Base-by-base conservation (phyloP, 2,113 vertebrate species). In the Daboia siamensis region DNA sequence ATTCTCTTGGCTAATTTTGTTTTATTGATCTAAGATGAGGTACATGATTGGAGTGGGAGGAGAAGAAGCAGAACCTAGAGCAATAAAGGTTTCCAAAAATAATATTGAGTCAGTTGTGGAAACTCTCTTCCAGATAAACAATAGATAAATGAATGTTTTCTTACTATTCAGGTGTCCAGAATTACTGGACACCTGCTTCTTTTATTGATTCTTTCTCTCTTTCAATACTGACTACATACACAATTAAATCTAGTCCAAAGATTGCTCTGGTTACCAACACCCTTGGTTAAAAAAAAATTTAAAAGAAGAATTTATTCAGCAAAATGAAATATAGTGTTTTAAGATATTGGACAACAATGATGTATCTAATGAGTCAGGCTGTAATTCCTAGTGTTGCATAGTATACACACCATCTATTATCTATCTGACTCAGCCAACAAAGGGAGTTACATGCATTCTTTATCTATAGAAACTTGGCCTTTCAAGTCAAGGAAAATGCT, bases 1-100 rank as follows among this genome's bases (percentile, higher is more conserved):
- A 1, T 86, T 94, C 92, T 94, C 80, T 26, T 91, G 69, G 91
- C 95, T 96, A 95, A 94, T 86, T 90, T 90, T 90, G 80, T 90
- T 86, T 44, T 86, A 90, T 93, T 90, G 92, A 90, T 93, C 92
- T 93, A 93, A 94, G 0, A 2, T 44, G 48, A 61, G 80, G 93
- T 92, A 92, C 0, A 44, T 44, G 39, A 80, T 80, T 80, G 74
- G 33, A 44, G 33, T 87, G 24, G 85, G 64, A 93, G 89, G 91
- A 91, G 44, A 93, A 93, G 52, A 90, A 89, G 64, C 33, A 87
- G 84, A 57, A 54, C n/a, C n/a, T 33, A 2, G 39, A 51, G 21
- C 29, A 90, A 93, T 93, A 56, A 92, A 48, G 0, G 1, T 86
- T 4, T 64, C 6, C 93, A 88, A 88, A 92, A 88, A 95, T 91